Conservation (phyloP, 2,113 vertebrate genomes). For the Melanerpes formicivorus region DNA sequence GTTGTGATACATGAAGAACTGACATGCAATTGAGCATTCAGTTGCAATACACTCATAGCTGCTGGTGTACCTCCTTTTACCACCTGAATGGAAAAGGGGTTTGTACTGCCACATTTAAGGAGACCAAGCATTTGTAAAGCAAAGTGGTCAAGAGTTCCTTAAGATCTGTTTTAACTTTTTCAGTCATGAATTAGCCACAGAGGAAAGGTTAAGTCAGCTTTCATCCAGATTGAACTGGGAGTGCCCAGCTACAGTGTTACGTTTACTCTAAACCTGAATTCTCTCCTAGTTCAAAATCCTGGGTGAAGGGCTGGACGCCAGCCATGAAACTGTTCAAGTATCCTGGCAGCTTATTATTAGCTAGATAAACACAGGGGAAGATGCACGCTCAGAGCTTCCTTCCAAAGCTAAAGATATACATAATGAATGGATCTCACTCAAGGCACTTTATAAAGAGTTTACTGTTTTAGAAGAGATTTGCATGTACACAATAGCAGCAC, state of each 20-base stretch:
- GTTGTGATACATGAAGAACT: not conserved
- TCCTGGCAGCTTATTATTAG: constrained; percentile 59
- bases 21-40: not conserved
- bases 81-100: not conserved
- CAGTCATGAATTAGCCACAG: not conserved
- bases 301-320: constrained; percentile 23
- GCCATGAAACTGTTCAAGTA: constrained; percentile 21
- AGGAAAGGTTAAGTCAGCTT: not conserved
- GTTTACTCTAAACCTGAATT: constrained; percentile 20
- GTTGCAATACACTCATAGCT: too few species aligned
- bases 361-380: constrained; percentile 42
- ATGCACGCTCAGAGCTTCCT: constrained; percentile 30
- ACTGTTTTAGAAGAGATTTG: not conserved
- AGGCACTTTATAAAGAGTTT: not conserved
- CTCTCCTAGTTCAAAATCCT: constrained; percentile 2
- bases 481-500: not conserved
- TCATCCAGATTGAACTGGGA: not conserved
- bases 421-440: constrained; percentile 32
- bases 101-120: not conserved
- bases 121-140: not conserved
- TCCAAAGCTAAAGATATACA: constrained; percentile 36
- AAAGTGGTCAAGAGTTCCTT: not conserved
- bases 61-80: not conserved
- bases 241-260: not conserved
- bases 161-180: not conserved